Percentiles rank a stretch among this genome's conserved stretches.
Evolutionary conservation across 2,888 invertebrate genomes (phyloP).

Genomic region (Polymixis flavicincta): DNA sequence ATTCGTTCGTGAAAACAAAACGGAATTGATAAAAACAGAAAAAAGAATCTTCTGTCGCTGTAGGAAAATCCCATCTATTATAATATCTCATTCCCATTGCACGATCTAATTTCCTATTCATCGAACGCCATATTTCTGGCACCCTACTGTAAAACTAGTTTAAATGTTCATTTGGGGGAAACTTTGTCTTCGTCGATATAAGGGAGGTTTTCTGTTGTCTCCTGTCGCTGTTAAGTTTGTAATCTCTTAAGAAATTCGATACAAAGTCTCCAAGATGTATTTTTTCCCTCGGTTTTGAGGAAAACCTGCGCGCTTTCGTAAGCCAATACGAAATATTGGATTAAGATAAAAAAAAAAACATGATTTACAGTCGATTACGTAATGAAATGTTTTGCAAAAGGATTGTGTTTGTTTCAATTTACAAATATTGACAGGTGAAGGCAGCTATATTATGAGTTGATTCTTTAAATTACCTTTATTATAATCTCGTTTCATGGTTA

Average conservation of each 20-base stretch:
- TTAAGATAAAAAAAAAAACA: slow-evolving; percentile 82
- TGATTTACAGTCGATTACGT: slow-evolving; percentile 82
- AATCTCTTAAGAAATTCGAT: slow-evolving; percentile 74
- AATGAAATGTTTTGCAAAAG: slow-evolving; percentile 75
- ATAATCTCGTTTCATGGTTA: background rate
- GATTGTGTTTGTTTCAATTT: slow-evolving; percentile 67
- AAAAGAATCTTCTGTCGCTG: slow-evolving; percentile 60
- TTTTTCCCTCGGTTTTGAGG: slow-evolving; percentile 71
- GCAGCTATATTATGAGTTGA: background rate
- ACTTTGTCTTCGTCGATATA: slow-evolving; percentile 54
- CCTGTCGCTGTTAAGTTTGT: slow-evolving; percentile 52
- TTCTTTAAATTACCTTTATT: background rate
- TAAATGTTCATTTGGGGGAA: slow-evolving; percentile 36
- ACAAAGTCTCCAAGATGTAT: slow-evolving; percentile 75
- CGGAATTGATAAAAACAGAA: slow-evolving; percentile 65
- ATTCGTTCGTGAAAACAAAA: slow-evolving; percentile 65
- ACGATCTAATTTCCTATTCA: slow-evolving; percentile 86
- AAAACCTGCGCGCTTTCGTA: slow-evolving; percentile 75
- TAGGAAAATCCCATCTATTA: slow-evolving; percentile 80
- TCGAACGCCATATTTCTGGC: slow-evolving; percentile 79
- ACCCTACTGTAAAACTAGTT: slow-evolving; percentile 67
- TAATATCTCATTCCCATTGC: slow-evolving; percentile 80
- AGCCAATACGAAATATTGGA: slow-evolving; percentile 83
- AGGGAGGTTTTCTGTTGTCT: slow-evolving; percentile 58
- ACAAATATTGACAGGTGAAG: slow-evolving; percentile 11